Evolutionary conservation across 2,888 invertebrate genomes (phyloP).

Genomic region (Rhogogaster chlorosoma): DNA sequence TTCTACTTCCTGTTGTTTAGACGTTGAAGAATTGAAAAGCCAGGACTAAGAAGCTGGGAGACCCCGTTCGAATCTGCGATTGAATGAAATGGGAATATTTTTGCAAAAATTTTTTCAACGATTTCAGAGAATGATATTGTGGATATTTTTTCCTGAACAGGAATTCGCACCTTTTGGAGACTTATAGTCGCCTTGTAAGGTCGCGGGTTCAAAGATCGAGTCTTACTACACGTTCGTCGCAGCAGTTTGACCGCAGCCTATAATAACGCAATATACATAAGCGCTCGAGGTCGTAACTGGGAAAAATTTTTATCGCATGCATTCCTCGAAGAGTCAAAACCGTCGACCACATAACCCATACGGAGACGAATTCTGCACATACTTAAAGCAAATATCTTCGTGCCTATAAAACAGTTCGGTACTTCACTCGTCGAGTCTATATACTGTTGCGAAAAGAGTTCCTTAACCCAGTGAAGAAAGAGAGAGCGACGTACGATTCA

Average conservation of each 20-base stretch:
- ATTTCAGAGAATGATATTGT: neutral
- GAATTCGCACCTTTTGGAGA: neutral
- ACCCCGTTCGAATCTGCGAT: neutral
- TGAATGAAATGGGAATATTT: neutral
- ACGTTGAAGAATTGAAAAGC: conserved; percentile 36
- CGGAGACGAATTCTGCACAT: neutral
- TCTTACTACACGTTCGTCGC: neutral
- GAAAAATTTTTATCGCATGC: conserved; percentile 71
- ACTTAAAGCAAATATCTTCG: neutral
- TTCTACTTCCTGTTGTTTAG: conserved; percentile 39
- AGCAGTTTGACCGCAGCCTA: conserved; percentile 49
- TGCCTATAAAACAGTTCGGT: neutral
- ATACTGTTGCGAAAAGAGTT: neutral
- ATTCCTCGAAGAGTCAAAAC: conserved; percentile 67
- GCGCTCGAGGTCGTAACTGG: conserved; percentile 71
- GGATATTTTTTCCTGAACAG: neutral
- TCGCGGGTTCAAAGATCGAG: conserved; percentile 42
- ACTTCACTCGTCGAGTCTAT: neutral
- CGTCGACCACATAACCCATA: neutral
- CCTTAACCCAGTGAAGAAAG: neutral
- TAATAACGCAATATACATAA: neutral
- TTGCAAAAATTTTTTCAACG: neutral
- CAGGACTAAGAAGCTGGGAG: neutral
- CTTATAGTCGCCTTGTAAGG: conserved; percentile 40
- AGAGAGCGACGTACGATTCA: neutral